Evolutionary conservation across 2,888 invertebrate species (phyloP).

Genomic region (Nudaria mundana): DNA sequence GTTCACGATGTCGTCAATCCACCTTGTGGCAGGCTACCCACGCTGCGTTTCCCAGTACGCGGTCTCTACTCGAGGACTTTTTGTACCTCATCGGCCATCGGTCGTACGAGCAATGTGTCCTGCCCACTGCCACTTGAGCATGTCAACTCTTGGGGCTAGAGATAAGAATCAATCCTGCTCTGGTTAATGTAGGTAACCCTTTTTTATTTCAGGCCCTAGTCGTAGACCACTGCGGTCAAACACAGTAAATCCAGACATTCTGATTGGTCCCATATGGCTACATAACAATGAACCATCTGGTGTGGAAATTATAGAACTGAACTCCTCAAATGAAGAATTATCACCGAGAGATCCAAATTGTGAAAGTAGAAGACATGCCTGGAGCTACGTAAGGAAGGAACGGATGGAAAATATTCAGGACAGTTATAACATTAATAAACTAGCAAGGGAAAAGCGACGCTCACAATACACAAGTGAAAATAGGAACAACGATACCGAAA

Average conservation of each 20-base stretch:
- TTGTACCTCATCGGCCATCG: too few species aligned
- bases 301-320: constrained; percentile 59
- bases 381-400: constrained; percentile 38
- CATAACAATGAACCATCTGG: constrained; percentile 34
- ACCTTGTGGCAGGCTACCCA: too few species aligned
- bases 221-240: constrained; percentile 26
- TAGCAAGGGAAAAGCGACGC: constrained; percentile 44
- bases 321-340: constrained; percentile 39
- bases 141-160: too few species aligned
- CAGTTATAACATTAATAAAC: constrained; percentile 36
- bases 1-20: too few species aligned
- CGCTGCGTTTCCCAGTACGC: too few species aligned
- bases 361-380: constrained; percentile 32
- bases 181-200: not conserved
- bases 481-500: constrained; percentile 1
- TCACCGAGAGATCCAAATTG: constrained; percentile 26
- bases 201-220: constrained; percentile 36
- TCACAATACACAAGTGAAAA: constrained; percentile 15
- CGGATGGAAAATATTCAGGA: constrained; percentile 28
- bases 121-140: too few species aligned
- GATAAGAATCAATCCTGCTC: too few species aligned
- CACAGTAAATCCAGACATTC: constrained; percentile 34
- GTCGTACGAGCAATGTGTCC: too few species aligned
- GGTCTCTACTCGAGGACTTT: too few species aligned
- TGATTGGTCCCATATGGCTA: constrained; percentile 42